Percentiles rank a stretch among this genome's conserved stretches.
Evolutionary conservation across 2,797 vertebrate genomes (phyloP).

Genomic region (Myotis myotis): DNA sequence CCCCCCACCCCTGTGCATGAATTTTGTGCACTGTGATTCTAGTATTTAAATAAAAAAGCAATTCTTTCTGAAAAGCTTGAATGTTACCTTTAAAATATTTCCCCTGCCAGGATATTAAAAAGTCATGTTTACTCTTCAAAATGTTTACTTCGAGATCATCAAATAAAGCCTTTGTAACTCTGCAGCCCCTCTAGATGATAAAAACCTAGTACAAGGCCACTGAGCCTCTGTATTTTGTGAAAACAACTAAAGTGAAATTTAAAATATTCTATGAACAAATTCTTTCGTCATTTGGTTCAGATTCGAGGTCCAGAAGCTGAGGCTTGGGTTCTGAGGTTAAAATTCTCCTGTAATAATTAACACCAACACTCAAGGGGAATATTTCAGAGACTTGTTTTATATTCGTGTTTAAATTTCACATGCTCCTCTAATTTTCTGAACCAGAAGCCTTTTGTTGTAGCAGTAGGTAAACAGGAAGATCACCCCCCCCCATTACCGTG

Average conservation of each 20-base stretch:
- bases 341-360: neutral
- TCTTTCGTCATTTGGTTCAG: neutral
- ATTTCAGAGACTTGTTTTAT: neutral
- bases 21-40: too few relatives aligned
- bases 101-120: neutral
- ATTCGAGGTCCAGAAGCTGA: neutral
- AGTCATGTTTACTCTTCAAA: neutral
- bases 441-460: neutral
- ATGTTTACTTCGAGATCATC: constrained; percentile 11
- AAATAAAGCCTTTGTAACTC: neutral
- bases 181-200: neutral
- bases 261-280: neutral
- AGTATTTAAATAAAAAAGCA: neutral
- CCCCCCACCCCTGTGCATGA: rapidly evolving
- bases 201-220: neutral
- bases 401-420: neutral
- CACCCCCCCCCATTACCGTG: neutral
- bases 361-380: neutral
- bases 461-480: neutral
- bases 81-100: constrained; percentile 37
- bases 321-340: neutral
- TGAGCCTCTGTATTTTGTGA: neutral
- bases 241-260: neutral
- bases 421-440: neutral
- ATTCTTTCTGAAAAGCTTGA: constrained; percentile 35